A percentile compares a stretch with the other conserved stretches of the same genome.
Conservation (phyloP, 1,140 invertebrate species). For the Psix sp. region DNA sequence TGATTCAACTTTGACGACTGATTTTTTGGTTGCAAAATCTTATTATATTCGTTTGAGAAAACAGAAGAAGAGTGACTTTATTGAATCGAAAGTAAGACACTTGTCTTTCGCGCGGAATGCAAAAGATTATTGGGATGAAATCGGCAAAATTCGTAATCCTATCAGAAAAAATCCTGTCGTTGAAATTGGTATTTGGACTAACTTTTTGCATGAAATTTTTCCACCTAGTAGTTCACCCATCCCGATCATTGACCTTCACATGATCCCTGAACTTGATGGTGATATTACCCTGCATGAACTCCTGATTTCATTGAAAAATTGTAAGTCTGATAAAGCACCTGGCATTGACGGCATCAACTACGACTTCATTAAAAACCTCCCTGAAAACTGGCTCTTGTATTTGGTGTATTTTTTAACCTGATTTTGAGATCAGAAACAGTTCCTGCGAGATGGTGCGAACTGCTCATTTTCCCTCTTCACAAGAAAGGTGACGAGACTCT, state of each 20-base stretch:
- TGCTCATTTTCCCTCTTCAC: slow-evolving; percentile 11
- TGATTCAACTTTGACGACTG: neutral
- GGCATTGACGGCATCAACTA: slow-evolving; percentile 4
- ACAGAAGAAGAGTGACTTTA: neutral
- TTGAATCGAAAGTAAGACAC: neutral
- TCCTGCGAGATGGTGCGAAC: slow-evolving; percentile 1
- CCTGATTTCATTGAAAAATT: neutral
- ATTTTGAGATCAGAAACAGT: neutral
- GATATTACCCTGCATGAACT: neutral
- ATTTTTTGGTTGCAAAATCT: neutral
- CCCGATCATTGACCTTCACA: neutral
- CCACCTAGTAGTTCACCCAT: neutral
- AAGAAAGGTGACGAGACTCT: slow-evolving; percentile 3
- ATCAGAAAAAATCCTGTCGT: neutral
- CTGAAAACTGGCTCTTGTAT: slow-evolving; percentile 8
- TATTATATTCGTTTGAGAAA: neutral
- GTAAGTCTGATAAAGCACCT: slow-evolving; percentile 8
- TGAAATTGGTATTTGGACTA: neutral
- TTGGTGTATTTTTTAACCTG: slow-evolving; percentile 1
- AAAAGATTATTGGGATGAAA: neutral
- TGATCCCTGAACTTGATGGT: neutral
- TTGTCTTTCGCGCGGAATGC: neutral
- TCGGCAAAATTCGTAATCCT: neutral
- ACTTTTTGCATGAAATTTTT: neutral
- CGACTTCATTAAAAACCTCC: slow-evolving; percentile 10